These are phyloP conservation scores for Brachionus calyciflorus DNA, from an alignment of 1,140 invertebrate species.

Conservation along the genomic window DNA sequence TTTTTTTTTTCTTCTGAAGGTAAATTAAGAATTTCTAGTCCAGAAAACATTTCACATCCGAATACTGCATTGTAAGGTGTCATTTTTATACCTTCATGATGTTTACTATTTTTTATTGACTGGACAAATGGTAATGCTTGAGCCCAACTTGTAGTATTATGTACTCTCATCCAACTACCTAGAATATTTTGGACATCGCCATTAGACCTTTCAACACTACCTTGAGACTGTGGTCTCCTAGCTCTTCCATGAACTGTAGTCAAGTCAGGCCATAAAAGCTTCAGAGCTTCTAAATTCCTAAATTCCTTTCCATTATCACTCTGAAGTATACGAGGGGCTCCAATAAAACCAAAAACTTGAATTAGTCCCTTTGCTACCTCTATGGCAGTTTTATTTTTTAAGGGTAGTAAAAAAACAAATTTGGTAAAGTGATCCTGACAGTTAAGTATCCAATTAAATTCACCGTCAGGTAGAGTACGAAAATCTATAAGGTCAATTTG, in stretches of 20 bases:
- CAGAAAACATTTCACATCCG: neutral
- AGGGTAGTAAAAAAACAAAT: neutral
- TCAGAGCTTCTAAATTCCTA: neutral
- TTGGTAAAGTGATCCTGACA: slow-evolving; percentile 23
- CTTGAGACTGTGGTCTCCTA: neutral
- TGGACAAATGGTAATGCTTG: too few relatives aligned
- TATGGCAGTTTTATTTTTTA: slow-evolving; percentile 30
- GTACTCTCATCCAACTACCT: neutral
- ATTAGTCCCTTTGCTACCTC: slow-evolving; percentile 14
- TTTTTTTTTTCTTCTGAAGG: neutral
- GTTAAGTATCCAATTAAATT: neutral
- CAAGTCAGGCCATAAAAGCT: neutral
- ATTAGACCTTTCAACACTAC: neutral
- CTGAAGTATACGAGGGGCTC: slow-evolving; percentile 31
- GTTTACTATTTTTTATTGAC: too few relatives aligned
- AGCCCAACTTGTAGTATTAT: neutral
- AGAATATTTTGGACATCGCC: neutral
- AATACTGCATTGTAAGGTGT: neutral
- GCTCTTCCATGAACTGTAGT: neutral
- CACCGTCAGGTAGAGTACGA: slow-evolving; percentile 35
- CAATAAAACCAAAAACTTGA: slow-evolving; percentile 24
- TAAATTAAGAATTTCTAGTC: neutral
- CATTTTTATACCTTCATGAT: neutral
- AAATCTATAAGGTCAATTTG: slow-evolving; percentile 50
- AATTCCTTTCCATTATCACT: neutral